Base-by-base conservation (phyloP, 2,888 invertebrate genomes). In the Parnassius apollo region DNA sequence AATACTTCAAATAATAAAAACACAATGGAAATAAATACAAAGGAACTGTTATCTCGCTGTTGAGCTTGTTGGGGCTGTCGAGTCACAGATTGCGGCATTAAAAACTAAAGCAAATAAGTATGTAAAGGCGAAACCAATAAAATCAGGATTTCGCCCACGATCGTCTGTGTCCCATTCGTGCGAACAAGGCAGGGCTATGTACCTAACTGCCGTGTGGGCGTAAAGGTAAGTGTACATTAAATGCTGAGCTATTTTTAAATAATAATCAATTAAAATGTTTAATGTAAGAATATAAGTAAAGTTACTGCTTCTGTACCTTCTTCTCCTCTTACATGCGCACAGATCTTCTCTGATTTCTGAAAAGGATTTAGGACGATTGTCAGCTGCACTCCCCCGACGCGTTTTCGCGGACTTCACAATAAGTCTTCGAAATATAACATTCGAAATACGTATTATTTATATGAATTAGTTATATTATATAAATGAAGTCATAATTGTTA, bases 121-220 rank as follows among this genome's bases (percentile, higher is more conserved):
- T 69, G 69, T 70, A 69, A 83, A 78, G 76, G 72, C 68, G 72
- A 76, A 74, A 75, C 70, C 79, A 81, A 86, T 87, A 86, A 87
- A 85, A 83, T 83, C 76, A 76, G 81, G 81, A 81, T 86, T 81
- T 79, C 86, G 81, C 88, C 88, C 86, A 89, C 88, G 78, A 69
- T 51, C 65, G 69, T 66, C 67, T 72, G 75, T 75, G 77, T 78
- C 71, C 75, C 76, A 75, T 78, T 82, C 83, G 83, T 80, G 84
- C 83, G 79, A 83, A 86, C 84, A 82, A 80, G 77, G 77, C 74
- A n/a, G n/a, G n/a, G n/a, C 74, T 74, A 71, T 76, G 77, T 73
- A 69, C 70, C 71, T 72, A 71, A 71, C 67, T 67, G 68, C 65
- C 68, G 77, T 72, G 88, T 86, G 75, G 86, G 88, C 71, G 78